Percentiles rank a stretch among this genome's conserved stretches.
Evolutionary conservation across 2,797 vertebrate species (phyloP).

Genomic region (Poecilia wingei): DNA sequence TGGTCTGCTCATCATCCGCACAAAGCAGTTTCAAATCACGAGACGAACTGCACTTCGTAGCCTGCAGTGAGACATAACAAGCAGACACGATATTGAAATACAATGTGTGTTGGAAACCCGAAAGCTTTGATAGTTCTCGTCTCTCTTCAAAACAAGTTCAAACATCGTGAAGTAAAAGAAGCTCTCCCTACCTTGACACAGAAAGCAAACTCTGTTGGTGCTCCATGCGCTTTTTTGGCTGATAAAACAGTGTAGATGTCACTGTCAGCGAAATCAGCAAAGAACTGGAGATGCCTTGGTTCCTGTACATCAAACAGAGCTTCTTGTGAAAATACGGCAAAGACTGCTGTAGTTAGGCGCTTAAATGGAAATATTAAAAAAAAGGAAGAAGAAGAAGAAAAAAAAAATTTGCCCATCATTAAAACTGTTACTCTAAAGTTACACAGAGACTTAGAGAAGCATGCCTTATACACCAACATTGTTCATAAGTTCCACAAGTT

Average conservation of each 20-base stretch:
- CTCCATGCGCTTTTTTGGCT: constrained; percentile 89
- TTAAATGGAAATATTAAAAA: constrained; percentile 1
- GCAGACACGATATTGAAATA: constrained; percentile 30
- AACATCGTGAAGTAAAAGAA: constrained; percentile 5
- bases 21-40: constrained; percentile 96
- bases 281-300: constrained; percentile 95
- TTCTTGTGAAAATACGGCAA: constrained; percentile 12
- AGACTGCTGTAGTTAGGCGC: not conserved
- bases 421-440: not conserved
- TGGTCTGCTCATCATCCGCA: constrained; percentile 93
- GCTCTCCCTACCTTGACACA: constrained; percentile 89
- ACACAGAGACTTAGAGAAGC: not conserved
- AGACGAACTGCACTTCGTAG: constrained; percentile 88
- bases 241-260: constrained; percentile 90
- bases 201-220: constrained; percentile 91
- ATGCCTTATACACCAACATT: not conserved
- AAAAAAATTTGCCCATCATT: not conserved
- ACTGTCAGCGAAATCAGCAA: constrained; percentile 93
- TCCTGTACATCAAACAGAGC: constrained; percentile 80
- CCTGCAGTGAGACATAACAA: constrained; percentile 79
- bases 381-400: not conserved
- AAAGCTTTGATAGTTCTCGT: constrained; percentile 13
- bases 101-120: constrained; percentile 4
- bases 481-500: not conserved
- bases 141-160: constrained; percentile 1